phyloP scores from a whole-genome alignment of 2,113 vertebrate genomes.

The Eublepharis macularius region DNA sequence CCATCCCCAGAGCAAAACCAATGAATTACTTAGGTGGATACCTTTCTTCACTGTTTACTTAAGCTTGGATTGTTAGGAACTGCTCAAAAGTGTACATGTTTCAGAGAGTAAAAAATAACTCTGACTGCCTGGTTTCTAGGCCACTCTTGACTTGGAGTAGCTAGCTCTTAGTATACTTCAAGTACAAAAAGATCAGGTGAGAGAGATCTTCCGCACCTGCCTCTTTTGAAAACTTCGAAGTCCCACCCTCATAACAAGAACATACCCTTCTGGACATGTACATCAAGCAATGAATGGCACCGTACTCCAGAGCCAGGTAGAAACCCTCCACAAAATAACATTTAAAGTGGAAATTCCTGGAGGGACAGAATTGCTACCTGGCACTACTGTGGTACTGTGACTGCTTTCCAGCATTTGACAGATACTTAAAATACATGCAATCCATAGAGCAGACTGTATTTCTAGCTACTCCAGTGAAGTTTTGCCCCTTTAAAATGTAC shows the following conservation, averaged over 20 bases:
- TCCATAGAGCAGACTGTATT: background rate
- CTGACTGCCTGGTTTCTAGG: background rate
- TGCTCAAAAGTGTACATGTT: background rate
- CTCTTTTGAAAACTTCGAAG: no score
- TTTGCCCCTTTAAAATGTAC: no score
- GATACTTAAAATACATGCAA: background rate
- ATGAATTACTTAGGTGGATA: background rate
- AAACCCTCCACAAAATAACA: background rate
- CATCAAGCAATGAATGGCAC: background rate
- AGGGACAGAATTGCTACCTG: background rate
- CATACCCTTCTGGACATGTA: background rate
- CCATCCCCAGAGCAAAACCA: background rate
- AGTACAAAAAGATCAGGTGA: no score
- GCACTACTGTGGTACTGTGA: background rate
- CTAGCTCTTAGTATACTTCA: background rate
- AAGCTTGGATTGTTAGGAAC: background rate
- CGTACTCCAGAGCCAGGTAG: background rate
- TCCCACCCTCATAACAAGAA: background rate
- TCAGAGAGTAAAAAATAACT: background rate
- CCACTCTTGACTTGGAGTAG: background rate
- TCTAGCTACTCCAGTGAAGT: no score
- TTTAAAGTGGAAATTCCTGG: background rate
- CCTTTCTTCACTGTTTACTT: background rate
- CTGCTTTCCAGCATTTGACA: background rate
- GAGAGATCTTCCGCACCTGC: background rate